Conservation (phyloP, 2,113 vertebrate genomes). For the Penelope pileata region DNA sequence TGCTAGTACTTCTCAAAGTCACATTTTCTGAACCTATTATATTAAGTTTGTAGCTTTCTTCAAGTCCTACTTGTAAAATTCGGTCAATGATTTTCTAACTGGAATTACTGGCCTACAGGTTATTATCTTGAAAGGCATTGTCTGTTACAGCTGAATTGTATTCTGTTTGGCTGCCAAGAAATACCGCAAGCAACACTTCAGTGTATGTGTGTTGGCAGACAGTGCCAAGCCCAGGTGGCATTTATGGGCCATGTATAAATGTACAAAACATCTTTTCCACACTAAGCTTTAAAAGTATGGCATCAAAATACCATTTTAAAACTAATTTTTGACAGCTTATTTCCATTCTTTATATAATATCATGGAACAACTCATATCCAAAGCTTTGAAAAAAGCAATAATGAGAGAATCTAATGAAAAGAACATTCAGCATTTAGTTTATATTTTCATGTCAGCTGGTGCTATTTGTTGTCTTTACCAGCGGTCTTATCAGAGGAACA, state of each 20-base stretch:
- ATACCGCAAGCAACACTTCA: background rate
- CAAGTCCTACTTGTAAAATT: background rate
- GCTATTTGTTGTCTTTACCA: background rate
- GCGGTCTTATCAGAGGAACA: background rate
- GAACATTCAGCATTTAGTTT: background rate
- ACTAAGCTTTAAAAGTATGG: background rate
- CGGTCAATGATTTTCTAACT: background rate
- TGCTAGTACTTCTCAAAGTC: slow-evolving; percentile 40
- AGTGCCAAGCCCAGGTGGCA: background rate
- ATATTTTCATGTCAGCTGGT: background rate
- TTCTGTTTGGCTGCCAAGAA: background rate
- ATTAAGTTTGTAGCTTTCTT: background rate
- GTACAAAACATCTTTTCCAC: background rate
- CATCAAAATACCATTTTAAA: background rate
- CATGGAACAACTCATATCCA: background rate
- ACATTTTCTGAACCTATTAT: background rate
- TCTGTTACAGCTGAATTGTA: background rate
- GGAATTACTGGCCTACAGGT: background rate
- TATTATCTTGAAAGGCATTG: background rate
- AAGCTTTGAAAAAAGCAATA: background rate
- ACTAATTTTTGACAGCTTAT: background rate
- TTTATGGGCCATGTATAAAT: background rate
- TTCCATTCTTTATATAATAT: background rate
- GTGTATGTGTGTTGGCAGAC: background rate
- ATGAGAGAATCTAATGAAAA: background rate